Conservation (phyloP, 2,797 vertebrate genomes). For the Pseudotriccus pelzelni region DNA sequence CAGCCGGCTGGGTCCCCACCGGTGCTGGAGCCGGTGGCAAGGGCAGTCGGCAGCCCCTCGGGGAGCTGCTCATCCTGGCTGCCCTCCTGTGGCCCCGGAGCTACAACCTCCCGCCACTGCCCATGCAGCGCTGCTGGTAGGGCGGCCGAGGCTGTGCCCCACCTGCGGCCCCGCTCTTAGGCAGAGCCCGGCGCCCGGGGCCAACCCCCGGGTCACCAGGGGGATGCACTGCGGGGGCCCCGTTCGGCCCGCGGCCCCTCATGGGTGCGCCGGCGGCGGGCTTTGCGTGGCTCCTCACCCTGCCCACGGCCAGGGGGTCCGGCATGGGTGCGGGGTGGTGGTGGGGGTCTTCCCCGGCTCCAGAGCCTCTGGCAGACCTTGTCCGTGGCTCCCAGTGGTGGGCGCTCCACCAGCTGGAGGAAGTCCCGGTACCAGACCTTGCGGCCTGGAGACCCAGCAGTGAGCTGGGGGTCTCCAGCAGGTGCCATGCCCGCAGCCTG, state of each 20-base stretch:
- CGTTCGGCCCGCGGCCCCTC: constrained; percentile 82
- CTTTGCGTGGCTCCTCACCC: constrained; percentile 83
- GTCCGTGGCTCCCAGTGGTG: constrained; percentile 83
- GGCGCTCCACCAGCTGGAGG: constrained; percentile 93
- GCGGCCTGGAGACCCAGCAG: constrained; percentile 65
- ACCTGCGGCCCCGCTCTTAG: background rate
- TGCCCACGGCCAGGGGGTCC: constrained; percentile 74
- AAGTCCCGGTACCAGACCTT: constrained; percentile 97
- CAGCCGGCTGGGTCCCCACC: background rate
- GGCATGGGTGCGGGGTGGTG: background rate
- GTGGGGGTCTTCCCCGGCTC: constrained; percentile 78
- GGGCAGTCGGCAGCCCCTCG: background rate
- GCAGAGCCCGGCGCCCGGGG: constrained; percentile 32
- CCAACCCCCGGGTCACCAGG: constrained; percentile 71
- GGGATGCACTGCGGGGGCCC: constrained; percentile 84
- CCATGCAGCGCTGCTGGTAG: background rate
- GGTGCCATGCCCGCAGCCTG: constrained; percentile 43
- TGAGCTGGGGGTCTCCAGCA: background rate
- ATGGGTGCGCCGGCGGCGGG: constrained; percentile 88
- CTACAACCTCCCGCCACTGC: background rate
- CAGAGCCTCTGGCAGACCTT: constrained; percentile 89
- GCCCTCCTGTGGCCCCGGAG: background rate
- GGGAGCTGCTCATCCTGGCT: background rate
- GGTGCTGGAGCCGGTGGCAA: background rate
- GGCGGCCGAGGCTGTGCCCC: background rate